Percentiles rank a stretch among this genome's conserved stretches.
Conservation (phyloP, 1,140 invertebrate genomes). For the Drosophila navojoa region DNA sequence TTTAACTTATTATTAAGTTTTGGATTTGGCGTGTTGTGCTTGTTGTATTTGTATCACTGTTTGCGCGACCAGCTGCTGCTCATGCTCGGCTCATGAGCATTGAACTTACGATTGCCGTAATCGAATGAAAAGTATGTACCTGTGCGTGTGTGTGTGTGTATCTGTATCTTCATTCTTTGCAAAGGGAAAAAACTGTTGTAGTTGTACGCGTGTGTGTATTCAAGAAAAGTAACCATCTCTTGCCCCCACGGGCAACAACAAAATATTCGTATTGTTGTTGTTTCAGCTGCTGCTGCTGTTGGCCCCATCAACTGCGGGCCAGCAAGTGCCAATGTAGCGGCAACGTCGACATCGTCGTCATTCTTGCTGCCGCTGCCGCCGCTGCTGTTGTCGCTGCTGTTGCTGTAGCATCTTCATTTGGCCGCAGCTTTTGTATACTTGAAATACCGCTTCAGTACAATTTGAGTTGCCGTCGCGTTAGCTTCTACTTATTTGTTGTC, state of each 20-base stretch:
- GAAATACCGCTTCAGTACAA: slow-evolving; percentile 76
- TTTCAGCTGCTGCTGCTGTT: slow-evolving; percentile 10
- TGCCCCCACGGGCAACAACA: slow-evolving; percentile 11
- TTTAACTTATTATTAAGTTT: slow-evolving; percentile 80
- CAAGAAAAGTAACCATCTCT: slow-evolving; percentile 75
- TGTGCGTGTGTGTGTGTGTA: slow-evolving; percentile 33
- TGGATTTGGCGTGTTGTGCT: slow-evolving; percentile 43
- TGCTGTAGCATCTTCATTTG: slow-evolving; percentile 70
- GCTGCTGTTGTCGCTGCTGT: slow-evolving; percentile 5
- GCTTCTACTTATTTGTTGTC: slow-evolving; percentile 34
- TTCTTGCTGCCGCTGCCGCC: slow-evolving; percentile 8
- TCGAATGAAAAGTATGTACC: slow-evolving; percentile 67
- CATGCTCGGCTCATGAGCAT: slow-evolving; percentile 32
- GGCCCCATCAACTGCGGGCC: slow-evolving; percentile 48
- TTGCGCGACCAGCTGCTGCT: slow-evolving; percentile 26
- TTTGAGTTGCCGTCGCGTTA: slow-evolving; percentile 63
- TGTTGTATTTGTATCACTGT: slow-evolving; percentile 16
- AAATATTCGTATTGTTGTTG: slow-evolving; percentile 1
- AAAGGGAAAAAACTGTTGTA: slow-evolving; percentile 68
- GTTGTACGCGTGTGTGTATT: slow-evolving; percentile 66
- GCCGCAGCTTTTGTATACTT: slow-evolving; percentile 69
- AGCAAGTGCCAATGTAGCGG: slow-evolving; percentile 57
- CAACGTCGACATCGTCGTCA: slow-evolving; percentile 35
- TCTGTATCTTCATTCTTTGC: slow-evolving; percentile 54
- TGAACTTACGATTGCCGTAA: slow-evolving; percentile 53